These are phyloP conservation scores for Anoplolepis gracilipes DNA, from an alignment of 1,140 invertebrate genomes.

Conservation along the genomic window DNA sequence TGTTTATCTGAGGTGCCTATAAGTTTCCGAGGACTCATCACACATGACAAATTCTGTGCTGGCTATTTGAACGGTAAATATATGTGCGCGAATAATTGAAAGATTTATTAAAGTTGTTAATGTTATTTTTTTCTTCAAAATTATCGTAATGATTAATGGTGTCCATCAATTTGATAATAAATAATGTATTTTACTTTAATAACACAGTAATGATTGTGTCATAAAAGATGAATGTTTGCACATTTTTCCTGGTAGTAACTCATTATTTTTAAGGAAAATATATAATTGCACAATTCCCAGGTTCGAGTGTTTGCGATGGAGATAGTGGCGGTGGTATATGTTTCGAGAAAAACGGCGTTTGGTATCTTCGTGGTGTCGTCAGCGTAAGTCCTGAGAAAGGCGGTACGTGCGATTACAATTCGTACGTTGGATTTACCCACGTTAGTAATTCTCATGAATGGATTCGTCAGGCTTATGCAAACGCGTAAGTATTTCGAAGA, in stretches of 20 bases:
- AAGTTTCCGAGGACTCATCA: conserved; percentile 72
- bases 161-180: too few relatives aligned
- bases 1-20: conserved; percentile 67
- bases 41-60: conserved; percentile 76
- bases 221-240: too few relatives aligned
- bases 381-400: conserved; percentile 73
- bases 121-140: not conserved
- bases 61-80: conserved; percentile 73
- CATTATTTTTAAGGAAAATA: not conserved
- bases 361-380: conserved; percentile 78
- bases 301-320: conserved; percentile 73
- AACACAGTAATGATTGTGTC: not conserved
- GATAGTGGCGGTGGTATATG: conserved; percentile 79
- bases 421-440: conserved; percentile 76
- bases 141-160: not conserved
- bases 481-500: not conserved
- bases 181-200: not conserved
- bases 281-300: conserved; percentile 57
- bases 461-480: conserved; percentile 62
- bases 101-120: not conserved
- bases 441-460: conserved; percentile 72
- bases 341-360: conserved; percentile 71
- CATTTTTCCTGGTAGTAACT: too few relatives aligned
- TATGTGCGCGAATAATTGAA: not conserved
- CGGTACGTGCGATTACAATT: conserved; percentile 72